A percentile compares a stretch with the other conserved stretches of the same genome.
These are phyloP conservation scores for Didymodactylos carnosus DNA, from an alignment of 2,888 invertebrate genomes.

Conservation along the genomic window DNA sequence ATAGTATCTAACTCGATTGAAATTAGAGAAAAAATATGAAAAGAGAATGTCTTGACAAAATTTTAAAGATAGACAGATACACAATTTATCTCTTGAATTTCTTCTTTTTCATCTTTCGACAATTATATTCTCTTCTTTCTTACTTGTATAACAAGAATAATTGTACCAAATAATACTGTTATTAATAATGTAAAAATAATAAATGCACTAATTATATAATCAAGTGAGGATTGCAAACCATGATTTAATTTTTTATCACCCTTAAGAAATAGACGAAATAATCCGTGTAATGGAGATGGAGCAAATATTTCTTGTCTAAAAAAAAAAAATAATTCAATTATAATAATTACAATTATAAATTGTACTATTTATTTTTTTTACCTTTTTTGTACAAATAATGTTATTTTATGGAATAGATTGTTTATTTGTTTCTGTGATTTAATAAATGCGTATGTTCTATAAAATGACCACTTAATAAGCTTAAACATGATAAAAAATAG, in stretches of 20 bases:
- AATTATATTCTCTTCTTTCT: no score
- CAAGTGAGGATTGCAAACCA: conserved; percentile 1
- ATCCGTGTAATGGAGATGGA: neutral
- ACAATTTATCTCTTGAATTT: no score
- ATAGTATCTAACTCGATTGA: no score
- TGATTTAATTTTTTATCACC: conserved; percentile 8
- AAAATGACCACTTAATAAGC: neutral
- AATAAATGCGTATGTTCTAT: neutral
- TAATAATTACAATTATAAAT: neutral
- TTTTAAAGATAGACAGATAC: no score
- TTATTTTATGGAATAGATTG: neutral
- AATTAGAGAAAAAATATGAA: no score
- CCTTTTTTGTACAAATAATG: neutral
- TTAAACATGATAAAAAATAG: neutral
- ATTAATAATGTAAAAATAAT: conserved; percentile 4
- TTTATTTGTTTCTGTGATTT: no score
- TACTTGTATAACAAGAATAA: conserved; percentile 3
- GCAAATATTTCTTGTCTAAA: neutral
- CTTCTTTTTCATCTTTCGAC: no score
- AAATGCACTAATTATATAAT: neutral
- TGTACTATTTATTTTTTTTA: no score
- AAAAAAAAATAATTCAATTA: neutral
- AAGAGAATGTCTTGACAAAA: neutral
- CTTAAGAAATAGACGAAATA: neutral
- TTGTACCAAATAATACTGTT: neutral